Evolutionary conservation across 2,113 vertebrate genomes (phyloP).

Genomic region (Hydropotes inermis): DNA sequence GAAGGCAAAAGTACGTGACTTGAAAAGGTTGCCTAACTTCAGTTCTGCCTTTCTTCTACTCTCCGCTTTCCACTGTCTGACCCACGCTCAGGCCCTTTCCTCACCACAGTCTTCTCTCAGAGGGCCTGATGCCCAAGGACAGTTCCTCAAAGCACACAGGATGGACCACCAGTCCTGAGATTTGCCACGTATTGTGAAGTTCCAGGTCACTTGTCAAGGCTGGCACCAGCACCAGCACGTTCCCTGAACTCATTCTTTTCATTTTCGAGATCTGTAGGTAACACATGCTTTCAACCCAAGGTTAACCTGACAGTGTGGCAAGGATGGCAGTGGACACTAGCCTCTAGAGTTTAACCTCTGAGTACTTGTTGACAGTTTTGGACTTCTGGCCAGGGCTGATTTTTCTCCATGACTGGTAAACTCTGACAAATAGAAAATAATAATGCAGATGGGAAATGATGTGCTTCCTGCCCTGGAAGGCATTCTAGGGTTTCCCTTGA

Average conservation of each 20-base stretch:
- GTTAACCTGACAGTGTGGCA: not conserved
- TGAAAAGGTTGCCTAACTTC: not conserved
- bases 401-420: not conserved
- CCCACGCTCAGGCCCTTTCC: not conserved
- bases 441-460: not conserved
- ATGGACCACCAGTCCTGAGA: not conserved
- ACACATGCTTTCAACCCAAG: not conserved
- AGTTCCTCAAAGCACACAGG: not conserved
- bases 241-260: not conserved
- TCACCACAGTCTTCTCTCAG: not conserved
- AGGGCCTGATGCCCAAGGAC: not conserved
- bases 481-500: not conserved
- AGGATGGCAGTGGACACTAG: not conserved
- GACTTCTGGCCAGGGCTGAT: not conserved
- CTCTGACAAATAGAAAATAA: conserved; percentile 8
- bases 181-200: not conserved
- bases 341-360: not conserved
- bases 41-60: not conserved
- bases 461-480: conserved; percentile 22
- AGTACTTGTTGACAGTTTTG: not conserved
- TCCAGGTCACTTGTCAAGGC: not conserved
- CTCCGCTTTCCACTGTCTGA: not conserved
- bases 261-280: not conserved
- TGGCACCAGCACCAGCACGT: not conserved
- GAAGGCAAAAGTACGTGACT: not conserved